A percentile compares a stretch with the other conserved stretches of the same genome.
phyloP scores from a whole-genome alignment of 1,140 invertebrate genomes.

The Choristoneura fumiferana region DNA sequence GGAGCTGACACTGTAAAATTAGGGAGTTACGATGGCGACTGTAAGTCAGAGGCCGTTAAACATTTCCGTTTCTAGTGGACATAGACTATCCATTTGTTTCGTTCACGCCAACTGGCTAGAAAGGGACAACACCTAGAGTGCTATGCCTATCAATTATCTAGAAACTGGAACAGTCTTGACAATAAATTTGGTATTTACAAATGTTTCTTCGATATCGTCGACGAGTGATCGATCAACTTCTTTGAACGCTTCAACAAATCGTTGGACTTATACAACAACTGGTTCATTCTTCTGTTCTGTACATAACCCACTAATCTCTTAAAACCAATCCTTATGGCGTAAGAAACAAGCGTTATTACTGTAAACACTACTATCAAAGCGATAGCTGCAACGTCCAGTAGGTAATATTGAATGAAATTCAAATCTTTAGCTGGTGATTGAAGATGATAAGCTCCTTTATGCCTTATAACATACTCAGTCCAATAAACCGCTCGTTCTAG shows the following conservation, averaged over 20 bases:
- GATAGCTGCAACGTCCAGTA: slow-evolving; percentile 73
- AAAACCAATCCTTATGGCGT: slow-evolving; percentile 46
- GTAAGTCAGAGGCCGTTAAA: no score
- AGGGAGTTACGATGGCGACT: no score
- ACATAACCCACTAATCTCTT: slow-evolving; percentile 47
- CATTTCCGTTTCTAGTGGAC: no score
- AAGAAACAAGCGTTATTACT: slow-evolving; percentile 42
- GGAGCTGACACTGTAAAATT: no score
- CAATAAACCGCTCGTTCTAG: slow-evolving; percentile 84
- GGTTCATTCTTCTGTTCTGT: slow-evolving; percentile 48
- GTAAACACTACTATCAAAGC: slow-evolving; percentile 38
- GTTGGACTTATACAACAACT: slow-evolving; percentile 49
- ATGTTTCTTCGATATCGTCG: slow-evolving; percentile 51
- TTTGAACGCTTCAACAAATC: slow-evolving; percentile 48
- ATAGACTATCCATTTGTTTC: no score
- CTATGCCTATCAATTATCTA: not conserved
- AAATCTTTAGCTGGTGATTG: slow-evolving; percentile 81
- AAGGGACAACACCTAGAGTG: no score
- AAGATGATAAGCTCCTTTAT: slow-evolving; percentile 83
- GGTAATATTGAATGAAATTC: slow-evolving; percentile 78
- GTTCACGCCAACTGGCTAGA: no score
- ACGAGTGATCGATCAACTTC: slow-evolving; percentile 45
- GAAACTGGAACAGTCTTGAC: not conserved
- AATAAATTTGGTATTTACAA: slow-evolving; percentile 32
- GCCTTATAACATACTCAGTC: slow-evolving; percentile 85